These are phyloP conservation scores for Oncorhynchus mykiss DNA, from an alignment of 2,113 vertebrate genomes.

Conservation along the genomic window DNA sequence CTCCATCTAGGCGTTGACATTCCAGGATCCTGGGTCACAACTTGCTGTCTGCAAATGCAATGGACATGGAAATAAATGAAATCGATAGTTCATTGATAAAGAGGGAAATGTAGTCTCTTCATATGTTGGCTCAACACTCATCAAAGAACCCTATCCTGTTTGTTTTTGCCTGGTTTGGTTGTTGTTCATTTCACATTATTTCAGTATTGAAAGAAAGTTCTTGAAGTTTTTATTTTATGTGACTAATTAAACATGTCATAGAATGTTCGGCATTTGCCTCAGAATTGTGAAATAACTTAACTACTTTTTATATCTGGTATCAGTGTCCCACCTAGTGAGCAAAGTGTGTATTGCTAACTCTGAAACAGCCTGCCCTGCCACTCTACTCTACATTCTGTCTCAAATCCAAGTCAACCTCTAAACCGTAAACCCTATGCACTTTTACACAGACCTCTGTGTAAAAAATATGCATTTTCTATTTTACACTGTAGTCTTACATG, in stretches of 20 bases:
- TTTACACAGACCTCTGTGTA: too few relatives aligned
- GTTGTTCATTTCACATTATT: not conserved
- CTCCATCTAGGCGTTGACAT: not conserved
- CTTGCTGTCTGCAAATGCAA: not conserved
- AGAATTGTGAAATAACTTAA: not conserved
- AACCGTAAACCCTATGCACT: too few relatives aligned
- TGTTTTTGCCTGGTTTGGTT: not conserved
- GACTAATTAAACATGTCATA: not conserved
- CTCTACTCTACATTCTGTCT: too few relatives aligned
- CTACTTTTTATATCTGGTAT: not conserved
- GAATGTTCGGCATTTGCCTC: not conserved
- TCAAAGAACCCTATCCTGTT: not conserved
- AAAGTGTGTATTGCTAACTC: not conserved
- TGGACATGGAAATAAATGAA: not conserved
- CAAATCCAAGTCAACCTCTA: too few relatives aligned
- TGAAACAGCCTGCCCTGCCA: not conserved
- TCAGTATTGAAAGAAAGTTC: not conserved
- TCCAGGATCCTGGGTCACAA: not conserved
- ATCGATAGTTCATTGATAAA: not conserved
- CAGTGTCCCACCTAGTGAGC: not conserved
- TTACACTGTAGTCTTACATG: too few relatives aligned
- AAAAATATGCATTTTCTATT: too few relatives aligned
- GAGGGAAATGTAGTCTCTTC: not conserved
- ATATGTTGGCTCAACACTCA: too few relatives aligned
- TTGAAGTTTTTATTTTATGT: not conserved